phyloP scores from a whole-genome alignment of 2,113 vertebrate species.

The Danionella cerebrum region DNA sequence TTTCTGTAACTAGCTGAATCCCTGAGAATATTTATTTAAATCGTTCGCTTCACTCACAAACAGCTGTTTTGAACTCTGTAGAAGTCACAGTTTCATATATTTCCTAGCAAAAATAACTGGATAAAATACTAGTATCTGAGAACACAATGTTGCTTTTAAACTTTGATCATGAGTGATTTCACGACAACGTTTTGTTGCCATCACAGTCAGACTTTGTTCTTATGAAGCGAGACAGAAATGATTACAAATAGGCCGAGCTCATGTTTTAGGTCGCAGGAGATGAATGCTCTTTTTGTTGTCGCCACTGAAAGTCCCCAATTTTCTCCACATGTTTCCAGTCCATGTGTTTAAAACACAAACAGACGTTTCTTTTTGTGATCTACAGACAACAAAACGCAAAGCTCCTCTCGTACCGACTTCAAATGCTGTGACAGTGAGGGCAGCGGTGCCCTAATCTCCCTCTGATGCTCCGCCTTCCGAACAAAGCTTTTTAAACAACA shows the following conservation, averaged over 20 bases:
- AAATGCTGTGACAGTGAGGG: conserved; percentile 25
- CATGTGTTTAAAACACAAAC: conserved; percentile 86
- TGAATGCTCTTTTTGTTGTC: no score
- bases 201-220: background rate
- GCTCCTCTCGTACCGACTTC: no score
- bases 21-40: no score
- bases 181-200: background rate
- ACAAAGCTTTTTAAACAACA: conserved; percentile 31
- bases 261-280: background rate
- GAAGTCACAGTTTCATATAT: no score
- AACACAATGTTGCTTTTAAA: background rate
- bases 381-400: no score
- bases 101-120: no score
- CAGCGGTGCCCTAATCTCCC: conserved; percentile 20
- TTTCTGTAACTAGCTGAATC: no score
- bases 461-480: conserved; percentile 11
- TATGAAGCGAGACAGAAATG: background rate
- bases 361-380: no score
- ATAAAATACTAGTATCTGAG: background rate
- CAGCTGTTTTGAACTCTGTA: no score
- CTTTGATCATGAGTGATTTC: background rate
- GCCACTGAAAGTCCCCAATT: conserved; percentile 32
- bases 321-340: conserved; percentile 50
- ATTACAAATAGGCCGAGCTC: background rate
- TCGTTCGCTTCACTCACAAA: no score